A percentile compares a stretch with the other conserved stretches of the same genome.
Conservation (phyloP, 2,888 invertebrate species). For the Agrochola litura region DNA sequence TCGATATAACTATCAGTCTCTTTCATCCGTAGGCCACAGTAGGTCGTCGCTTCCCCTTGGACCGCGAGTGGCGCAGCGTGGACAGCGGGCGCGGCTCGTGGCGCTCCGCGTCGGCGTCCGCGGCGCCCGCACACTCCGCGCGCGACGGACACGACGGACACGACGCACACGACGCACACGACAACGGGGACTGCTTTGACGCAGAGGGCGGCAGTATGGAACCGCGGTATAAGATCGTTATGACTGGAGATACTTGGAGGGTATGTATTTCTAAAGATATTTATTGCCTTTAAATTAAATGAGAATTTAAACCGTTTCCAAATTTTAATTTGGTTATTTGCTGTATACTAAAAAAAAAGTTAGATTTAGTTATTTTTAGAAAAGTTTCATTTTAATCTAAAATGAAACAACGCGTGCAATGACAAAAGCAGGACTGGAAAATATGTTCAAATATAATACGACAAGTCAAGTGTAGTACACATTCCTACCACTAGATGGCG, state of each 20-base stretch:
- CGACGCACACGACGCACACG: background rate
- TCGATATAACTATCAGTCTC: no score
- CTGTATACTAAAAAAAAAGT: background rate
- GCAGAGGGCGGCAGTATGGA: conserved; percentile 65
- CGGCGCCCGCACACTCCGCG: conserved; percentile 4
- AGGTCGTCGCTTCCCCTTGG: conserved; percentile 75
- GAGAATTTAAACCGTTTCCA: background rate
- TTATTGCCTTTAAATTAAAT: background rate
- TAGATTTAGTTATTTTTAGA: background rate
- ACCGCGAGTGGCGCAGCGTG: conserved; percentile 73
- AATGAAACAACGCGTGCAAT: no score
- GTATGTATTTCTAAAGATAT: conserved; percentile 63
- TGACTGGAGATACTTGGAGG: conserved; percentile 86
- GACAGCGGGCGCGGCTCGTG: conserved; percentile 80
- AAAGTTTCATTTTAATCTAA: background rate
- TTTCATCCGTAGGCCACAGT: conserved; percentile 72
- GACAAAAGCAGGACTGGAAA: no score
- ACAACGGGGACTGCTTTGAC: conserved; percentile 53
- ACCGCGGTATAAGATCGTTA: conserved; percentile 82
- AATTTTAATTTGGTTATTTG: background rate
- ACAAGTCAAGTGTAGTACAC: no score
- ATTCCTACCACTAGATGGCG: no score
- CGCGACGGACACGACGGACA: background rate
- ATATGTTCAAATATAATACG: no score
- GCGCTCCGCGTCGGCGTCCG: conserved; percentile 56